Conservation (phyloP, 2,797 vertebrate species). For the Scomberomorus guttatus region DNA sequence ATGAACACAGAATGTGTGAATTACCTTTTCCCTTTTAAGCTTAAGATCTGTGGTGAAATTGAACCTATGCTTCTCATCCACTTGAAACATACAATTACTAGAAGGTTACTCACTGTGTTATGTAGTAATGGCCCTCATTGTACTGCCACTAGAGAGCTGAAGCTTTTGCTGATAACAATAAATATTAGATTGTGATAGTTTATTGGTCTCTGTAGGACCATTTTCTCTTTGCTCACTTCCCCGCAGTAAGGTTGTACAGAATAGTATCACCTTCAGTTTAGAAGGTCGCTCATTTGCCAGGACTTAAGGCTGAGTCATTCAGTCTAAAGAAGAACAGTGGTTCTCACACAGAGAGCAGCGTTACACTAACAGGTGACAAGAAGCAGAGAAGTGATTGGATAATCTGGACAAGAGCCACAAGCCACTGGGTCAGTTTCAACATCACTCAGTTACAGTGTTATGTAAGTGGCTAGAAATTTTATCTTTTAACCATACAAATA, state of each 20-base stretch:
- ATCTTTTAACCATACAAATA: conserved; percentile 3
- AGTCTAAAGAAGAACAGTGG: background rate
- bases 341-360: background rate
- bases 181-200: conserved; percentile 25
- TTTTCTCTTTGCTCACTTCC: conserved; percentile 34
- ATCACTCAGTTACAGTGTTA: background rate
- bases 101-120: conserved; percentile 14
- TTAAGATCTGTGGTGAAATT: background rate
- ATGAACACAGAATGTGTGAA: background rate
- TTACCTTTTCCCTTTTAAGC: background rate
- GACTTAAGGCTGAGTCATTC: background rate
- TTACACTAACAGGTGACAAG: conserved; percentile 13
- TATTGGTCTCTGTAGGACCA: conserved; percentile 35
- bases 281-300: conserved; percentile 6
- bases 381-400: background rate
- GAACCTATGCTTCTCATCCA: background rate
- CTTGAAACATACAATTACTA: background rate
- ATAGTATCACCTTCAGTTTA: conserved; percentile 29
- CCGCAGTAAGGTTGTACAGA: conserved; percentile 5
- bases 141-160: conserved; percentile 16
- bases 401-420: background rate
- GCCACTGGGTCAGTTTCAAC: background rate
- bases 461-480: background rate
- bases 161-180: conserved; percentile 33
- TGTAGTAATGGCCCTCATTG: conserved; percentile 10